Percentiles rank a stretch among this genome's conserved stretches.
Conservation (phyloP, 2,888 invertebrate genomes). For the Nezara viridula region DNA sequence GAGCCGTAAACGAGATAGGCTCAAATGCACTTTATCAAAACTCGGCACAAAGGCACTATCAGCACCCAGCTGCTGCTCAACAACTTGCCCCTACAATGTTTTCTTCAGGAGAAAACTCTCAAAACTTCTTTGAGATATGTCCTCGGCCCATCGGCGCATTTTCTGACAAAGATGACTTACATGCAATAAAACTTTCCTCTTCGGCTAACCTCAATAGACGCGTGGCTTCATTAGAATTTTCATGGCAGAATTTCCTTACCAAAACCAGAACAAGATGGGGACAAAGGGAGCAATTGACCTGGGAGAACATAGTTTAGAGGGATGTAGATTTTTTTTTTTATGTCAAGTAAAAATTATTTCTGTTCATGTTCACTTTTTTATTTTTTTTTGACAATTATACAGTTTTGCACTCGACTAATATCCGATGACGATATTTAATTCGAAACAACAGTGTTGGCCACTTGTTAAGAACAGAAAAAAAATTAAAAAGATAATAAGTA, state of each 20-base stretch:
- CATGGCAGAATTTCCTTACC: neutral
- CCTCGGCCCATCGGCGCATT: neutral
- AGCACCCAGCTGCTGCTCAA: neutral
- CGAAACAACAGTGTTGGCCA: no score
- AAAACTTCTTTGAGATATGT: neutral
- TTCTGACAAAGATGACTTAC: neutral
- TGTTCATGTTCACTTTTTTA: no score
- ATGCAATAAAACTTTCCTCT: neutral
- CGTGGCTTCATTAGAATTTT: neutral
- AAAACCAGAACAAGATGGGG: no score
- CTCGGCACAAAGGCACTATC: conserved; percentile 27
- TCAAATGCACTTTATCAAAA: conserved; percentile 41
- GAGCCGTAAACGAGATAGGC: conserved; percentile 40
- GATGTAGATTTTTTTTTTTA: no score
- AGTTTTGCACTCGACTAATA: no score
- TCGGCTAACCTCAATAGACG: neutral
- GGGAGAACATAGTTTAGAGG: no score
- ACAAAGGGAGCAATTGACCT: no score
- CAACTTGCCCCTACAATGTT: neutral
- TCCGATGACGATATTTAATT: no score
- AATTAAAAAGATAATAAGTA: no score
- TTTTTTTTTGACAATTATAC: no score
- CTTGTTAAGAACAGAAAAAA: no score
- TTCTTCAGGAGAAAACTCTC: neutral
- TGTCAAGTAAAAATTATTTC: no score